Conservation (phyloP, 2,888 invertebrate species). For the Diarsia rubi region DNA sequence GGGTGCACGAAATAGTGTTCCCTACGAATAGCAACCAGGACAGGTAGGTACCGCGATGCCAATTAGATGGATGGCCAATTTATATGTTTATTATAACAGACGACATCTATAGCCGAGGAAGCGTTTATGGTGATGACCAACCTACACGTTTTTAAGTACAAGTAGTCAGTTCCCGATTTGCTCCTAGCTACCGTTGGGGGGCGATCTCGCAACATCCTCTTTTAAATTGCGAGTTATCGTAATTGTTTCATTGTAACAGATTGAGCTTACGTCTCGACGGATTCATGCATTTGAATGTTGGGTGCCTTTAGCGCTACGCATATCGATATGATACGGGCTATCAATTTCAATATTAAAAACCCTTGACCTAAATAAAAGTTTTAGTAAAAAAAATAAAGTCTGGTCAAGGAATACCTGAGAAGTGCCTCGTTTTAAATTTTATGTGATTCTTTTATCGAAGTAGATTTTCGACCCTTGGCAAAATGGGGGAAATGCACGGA, state of each 20-base stretch:
- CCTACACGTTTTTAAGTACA: slow-evolving; percentile 57
- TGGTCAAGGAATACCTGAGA: background rate
- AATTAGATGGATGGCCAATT: slow-evolving; percentile 9
- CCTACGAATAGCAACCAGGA: background rate
- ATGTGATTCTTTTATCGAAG: slow-evolving; percentile 39
- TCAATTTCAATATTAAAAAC: slow-evolving; percentile 39
- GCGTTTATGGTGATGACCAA: slow-evolving; percentile 46
- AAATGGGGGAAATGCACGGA: slow-evolving; percentile 75
- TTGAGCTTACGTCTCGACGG: slow-evolving; percentile 80
- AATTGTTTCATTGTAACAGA: slow-evolving; percentile 90
- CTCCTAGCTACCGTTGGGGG: slow-evolving; percentile 81
- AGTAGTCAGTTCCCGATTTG: slow-evolving; percentile 82
- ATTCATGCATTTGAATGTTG: slow-evolving; percentile 77
- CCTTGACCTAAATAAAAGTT: slow-evolving; percentile 19
- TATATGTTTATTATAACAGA: background rate
- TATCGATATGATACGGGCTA: slow-evolving; percentile 56
- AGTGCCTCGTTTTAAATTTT: slow-evolving; percentile 33
- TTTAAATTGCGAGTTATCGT: slow-evolving; percentile 91
- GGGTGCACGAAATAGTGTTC: background rate
- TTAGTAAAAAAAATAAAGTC: background rate
- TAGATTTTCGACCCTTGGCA: slow-evolving; percentile 37
- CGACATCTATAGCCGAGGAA: slow-evolving; percentile 35
- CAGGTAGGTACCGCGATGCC: background rate
- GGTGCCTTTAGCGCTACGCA: slow-evolving; percentile 72
- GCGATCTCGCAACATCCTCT: slow-evolving; percentile 90